These are phyloP conservation scores for Diadumene lineata DNA, from an alignment of 92 coral and sea anemone species.

Conservation along the genomic window DNA sequence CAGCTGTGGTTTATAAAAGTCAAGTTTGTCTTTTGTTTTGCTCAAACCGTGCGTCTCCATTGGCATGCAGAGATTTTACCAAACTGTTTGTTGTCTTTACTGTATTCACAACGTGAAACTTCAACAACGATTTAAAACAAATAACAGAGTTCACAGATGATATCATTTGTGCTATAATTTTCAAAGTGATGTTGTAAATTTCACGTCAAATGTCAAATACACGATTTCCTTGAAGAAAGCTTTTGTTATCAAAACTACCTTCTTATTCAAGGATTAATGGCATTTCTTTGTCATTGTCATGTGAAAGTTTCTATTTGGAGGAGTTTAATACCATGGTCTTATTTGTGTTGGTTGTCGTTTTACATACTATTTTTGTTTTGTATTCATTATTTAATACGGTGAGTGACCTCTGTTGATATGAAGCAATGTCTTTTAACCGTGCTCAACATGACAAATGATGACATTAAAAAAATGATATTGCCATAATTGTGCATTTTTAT, in stretches of 20 bases:
- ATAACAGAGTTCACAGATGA: not conserved
- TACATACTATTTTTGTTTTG: not conserved
- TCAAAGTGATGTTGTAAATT: not conserved
- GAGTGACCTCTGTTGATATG: constrained; percentile 3
- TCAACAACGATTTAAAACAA: not conserved
- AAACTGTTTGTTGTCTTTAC: not conserved
- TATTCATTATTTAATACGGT: not conserved
- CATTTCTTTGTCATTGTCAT: not conserved
- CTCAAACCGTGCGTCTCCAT: constrained; percentile 1
- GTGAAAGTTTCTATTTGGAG: not conserved
- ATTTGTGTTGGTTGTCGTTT: not conserved
- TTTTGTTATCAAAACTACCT: not conserved
- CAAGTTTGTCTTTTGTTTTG: constrained; percentile 5
- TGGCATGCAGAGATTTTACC: not conserved
- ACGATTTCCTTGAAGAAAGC: not conserved
- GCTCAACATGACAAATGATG: constrained; percentile 3
- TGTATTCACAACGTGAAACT: not conserved
- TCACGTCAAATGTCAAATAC: not conserved
- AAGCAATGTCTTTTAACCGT: not conserved
- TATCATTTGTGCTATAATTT: not conserved
- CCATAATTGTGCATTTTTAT: constrained; percentile 18
- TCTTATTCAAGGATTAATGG: not conserved
- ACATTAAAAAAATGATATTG: not conserved
- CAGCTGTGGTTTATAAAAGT: constrained; percentile 9
- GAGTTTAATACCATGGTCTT: not conserved